Evolutionary conservation across 2,113 vertebrate genomes (phyloP), one percentile per base, ranked within the genome.

Genomic region (Axis porcinus): DNA sequence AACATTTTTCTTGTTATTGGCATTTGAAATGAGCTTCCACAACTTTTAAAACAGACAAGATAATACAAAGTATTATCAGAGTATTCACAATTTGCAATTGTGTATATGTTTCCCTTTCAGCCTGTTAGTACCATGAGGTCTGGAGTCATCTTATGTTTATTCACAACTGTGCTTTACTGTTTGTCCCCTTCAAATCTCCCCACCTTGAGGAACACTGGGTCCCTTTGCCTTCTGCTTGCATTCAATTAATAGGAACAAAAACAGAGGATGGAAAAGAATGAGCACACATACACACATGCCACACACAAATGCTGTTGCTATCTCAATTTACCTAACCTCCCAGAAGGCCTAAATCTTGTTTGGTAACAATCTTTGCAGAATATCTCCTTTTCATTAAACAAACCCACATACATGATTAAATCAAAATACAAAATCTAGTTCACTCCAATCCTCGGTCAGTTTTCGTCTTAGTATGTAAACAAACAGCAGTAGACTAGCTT

Each of bases 371-470:
- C 45, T 67, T 50, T 58, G 10, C 23, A 95, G 36, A 91, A 93
- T 88, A 86, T 88, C 52, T 91, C 52, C 10, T 89, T 93, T 23
- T 87, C 14, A 52, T 92, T 76, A 45, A 92, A 87, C 88, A 95
- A 27, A 74, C 10, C 40, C 83, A 95, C 11, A 43, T 86, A 27
- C 28, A 58, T 14, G 58, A 95, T 57, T 16, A 96, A 82, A 62
- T 28, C 17, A 83, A 97, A 95, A 81, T 67, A 82, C 10, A 97
- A 57, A 94, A 92, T 58, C 83, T 84, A 93, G n/a, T 60, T 54
- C 30, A 11, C 27, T 4, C 9, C 36, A 4, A 78, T 60, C 21
- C 64, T 97, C 54, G 25, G 27, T 64, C 55, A 89, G 13, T 50
- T 94, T 64, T 57, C 27, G 19, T 50, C 54, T 55, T 79, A 55